A percentile compares a stretch with the other conserved stretches of the same genome.
Evolutionary conservation across 2,888 invertebrate species (phyloP).

Genomic region (Pogonocherus hispidulus): DNA sequence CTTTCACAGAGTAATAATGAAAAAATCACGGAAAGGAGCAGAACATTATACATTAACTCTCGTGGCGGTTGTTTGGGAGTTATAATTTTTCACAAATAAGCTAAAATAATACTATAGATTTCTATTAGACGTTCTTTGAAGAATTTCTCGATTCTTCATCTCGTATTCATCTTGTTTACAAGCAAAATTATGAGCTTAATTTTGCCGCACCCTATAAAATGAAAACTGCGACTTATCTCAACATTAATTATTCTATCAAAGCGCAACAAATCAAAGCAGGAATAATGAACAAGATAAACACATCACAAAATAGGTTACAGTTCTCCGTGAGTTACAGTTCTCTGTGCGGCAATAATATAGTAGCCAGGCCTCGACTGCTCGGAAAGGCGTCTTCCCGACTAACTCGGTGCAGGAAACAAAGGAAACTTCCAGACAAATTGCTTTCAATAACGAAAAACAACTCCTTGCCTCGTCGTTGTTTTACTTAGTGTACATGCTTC

Average conservation of each 20-base stretch:
- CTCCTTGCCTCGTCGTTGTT: slow-evolving; percentile 12
- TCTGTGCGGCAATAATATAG: slow-evolving; percentile 20
- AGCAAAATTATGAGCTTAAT: too few relatives aligned
- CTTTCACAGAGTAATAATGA: too few relatives aligned
- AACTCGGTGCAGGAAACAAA: slow-evolving; percentile 21
- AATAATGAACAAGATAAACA: slow-evolving; percentile 27
- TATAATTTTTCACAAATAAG: too few relatives aligned
- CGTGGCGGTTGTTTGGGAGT: too few relatives aligned
- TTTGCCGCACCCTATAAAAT: too few relatives aligned
- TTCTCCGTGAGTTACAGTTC: slow-evolving; percentile 11
- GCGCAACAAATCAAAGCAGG: slow-evolving; percentile 4
- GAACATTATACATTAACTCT: too few relatives aligned
- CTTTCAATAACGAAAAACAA: slow-evolving; percentile 22
- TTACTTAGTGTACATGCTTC: background rate
- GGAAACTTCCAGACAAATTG: slow-evolving; percentile 30
- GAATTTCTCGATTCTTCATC: too few relatives aligned
- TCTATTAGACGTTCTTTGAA: too few relatives aligned
- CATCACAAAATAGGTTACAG: too few relatives aligned
- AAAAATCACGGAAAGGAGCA: too few relatives aligned
- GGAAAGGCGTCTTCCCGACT: slow-evolving; percentile 27
- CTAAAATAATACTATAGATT: too few relatives aligned
- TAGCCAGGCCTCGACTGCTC: slow-evolving; percentile 10
- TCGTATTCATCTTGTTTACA: too few relatives aligned
- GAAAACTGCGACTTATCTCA: background rate
- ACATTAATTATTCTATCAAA: slow-evolving; percentile 4